Base-by-base conservation (phyloP, 2,113 vertebrate genomes). In the Aplodontia rufa region DNA sequence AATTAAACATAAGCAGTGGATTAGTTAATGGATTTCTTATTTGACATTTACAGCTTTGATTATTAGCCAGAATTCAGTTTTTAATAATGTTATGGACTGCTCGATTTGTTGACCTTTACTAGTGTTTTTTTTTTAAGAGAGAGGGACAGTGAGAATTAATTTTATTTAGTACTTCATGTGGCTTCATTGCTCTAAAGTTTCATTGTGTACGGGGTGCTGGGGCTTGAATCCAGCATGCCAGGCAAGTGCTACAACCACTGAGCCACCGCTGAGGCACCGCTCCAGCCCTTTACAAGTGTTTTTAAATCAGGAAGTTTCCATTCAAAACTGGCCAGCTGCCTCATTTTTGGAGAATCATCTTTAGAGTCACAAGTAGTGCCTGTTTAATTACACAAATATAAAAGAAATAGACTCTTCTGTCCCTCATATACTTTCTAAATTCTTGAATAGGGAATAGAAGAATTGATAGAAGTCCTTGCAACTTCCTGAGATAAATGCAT, bases 11-110 rank as follows among this genome's bases (percentile, higher is more conserved):
- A 76, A 87, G 37, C 60, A 88, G n/a, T 45, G 16, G 60, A 88
- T 91, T 53, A 58, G 24, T 49, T 51, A 94, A 82, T 35, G 30
- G 49, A 80, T 69, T 90, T 86, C 71, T 92, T 80, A 76, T 62
- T 79, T 80, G 60, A 32, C 28, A 45, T 86, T 68, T 94, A 91
- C 45, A 71, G 78, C 5, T 58, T 88, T 82, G 28, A 16, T 79
- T 94, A 55, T 82, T 91, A 79, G 20, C 35, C 55, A 89, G 55
- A 55, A 58, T 64, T 78, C 37, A 82, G 20, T 68, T 66, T 62
- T 91, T 75, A 62, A 30, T 68, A 64, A 74, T 64, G 45, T 49
- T 49, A 53, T 82, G 14, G 8, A 9, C 32, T 89, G 13, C 42
- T 68, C 81, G 60, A 40, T 81, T 94, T 87, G 64, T 64, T 87